These are phyloP conservation scores for Malurus leucopterus DNA, from an alignment of 2,797 vertebrate species.

Conservation along the genomic window DNA sequence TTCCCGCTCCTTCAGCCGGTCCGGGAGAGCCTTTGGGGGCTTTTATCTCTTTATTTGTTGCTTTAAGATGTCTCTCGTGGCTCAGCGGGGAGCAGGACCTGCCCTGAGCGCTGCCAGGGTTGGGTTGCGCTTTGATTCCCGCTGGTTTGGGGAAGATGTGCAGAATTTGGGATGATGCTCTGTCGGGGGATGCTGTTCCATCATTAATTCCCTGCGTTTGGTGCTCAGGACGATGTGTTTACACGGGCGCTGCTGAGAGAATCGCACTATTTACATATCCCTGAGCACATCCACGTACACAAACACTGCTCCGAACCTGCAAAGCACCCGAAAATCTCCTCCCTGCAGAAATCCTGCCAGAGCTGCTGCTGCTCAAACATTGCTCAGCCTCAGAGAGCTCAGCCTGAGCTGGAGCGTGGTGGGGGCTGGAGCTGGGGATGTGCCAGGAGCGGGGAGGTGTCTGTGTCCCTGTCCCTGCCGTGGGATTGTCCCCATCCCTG, in stretches of 20 bases:
- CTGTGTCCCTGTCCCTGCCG: not conserved
- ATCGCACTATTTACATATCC: not conserved
- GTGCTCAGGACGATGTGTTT: not conserved
- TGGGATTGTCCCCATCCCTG: too few species aligned
- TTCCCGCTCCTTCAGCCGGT: not conserved
- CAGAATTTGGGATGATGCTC: fast-evolving
- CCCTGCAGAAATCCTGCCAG: not conserved
- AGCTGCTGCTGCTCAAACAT: not conserved
- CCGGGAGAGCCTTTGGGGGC: not conserved
- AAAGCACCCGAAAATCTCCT: not conserved
- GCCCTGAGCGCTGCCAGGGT: not conserved
- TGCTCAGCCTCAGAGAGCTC: not conserved
- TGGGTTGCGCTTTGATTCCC: not conserved
- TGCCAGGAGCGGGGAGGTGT: fast-evolving
- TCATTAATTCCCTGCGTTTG: fast-evolving
- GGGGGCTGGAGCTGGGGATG: not conserved
- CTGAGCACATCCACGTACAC: not conserved
- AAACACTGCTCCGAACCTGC: not conserved
- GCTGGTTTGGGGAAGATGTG: not conserved
- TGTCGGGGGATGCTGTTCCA: not conserved
- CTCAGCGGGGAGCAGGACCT: not conserved
- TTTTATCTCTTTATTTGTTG: not conserved
- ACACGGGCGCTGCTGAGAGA: not conserved
- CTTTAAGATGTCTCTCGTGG: fast-evolving
- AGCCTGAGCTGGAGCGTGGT: not conserved